phyloP scores from a whole-genome alignment of 1,140 invertebrate genomes.

The Orius insidiosus region DNA sequence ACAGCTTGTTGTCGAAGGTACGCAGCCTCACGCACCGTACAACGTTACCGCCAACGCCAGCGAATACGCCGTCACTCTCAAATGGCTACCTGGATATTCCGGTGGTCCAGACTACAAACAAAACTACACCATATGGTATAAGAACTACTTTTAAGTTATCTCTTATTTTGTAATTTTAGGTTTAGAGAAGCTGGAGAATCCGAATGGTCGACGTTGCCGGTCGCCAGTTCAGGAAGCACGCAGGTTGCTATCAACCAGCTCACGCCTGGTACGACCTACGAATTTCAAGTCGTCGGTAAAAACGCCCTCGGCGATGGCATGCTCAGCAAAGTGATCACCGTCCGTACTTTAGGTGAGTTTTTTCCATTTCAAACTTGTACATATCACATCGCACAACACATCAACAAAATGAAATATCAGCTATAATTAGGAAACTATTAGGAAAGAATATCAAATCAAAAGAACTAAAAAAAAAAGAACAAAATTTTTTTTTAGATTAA shows the following conservation, averaged over 20 bases:
- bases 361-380: not conserved
- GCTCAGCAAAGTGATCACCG: slow-evolving; percentile 80
- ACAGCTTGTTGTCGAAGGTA: slow-evolving; percentile 84
- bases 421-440: not conserved
- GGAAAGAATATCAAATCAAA: too few species aligned
- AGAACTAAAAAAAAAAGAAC: not conserved
- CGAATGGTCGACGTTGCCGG: slow-evolving; percentile 81
- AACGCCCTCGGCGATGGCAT: slow-evolving; percentile 87
- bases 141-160: too few species aligned
- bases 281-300: slow-evolving; percentile 90
- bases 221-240: slow-evolving; percentile 78
- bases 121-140: slow-evolving; percentile 78
- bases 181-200: slow-evolving; percentile 63
- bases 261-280: slow-evolving; percentile 76
- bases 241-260: slow-evolving; percentile 80
- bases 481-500: slow-evolving; percentile 1
- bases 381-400: slow-evolving; percentile 5
- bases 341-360: slow-evolving; percentile 72
- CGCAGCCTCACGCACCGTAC: slow-evolving; percentile 89
- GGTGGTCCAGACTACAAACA: slow-evolving; percentile 87
- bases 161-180: slow-evolving; percentile 30
- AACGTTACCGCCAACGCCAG: slow-evolving; percentile 76
- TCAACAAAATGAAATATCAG: not conserved
- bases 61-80: slow-evolving; percentile 73
- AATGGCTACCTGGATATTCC: slow-evolving; percentile 87